A percentile compares a stretch with the other conserved stretches of the same genome.
Conservation (phyloP, 2,888 invertebrate species). For the Chrysolina oricalcia region DNA sequence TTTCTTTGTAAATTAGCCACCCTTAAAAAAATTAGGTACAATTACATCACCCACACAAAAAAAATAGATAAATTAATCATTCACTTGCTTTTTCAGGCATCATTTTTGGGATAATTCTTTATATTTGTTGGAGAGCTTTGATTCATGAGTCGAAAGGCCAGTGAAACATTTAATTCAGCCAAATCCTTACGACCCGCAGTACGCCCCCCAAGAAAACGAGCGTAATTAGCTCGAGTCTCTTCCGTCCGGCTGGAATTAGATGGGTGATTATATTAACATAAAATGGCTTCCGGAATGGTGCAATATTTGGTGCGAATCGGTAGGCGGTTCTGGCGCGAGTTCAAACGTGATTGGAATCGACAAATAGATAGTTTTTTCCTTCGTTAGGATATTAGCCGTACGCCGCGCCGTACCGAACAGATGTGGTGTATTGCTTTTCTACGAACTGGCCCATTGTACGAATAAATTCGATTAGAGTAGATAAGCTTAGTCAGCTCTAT, state of each 20-base stretch:
- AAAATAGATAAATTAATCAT: too few species aligned
- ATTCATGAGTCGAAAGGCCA: too few species aligned
- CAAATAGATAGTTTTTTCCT: conserved; percentile 26
- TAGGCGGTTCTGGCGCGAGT: conserved; percentile 42
- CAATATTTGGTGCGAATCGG: conserved; percentile 57
- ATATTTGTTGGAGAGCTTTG: too few species aligned
- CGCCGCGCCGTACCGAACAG: neutral
- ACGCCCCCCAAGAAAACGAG: conserved; percentile 43
- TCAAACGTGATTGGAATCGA: conserved; percentile 41
- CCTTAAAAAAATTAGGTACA: too few species aligned
- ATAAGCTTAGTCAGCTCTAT: neutral
- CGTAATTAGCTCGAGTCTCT: conserved; percentile 57
- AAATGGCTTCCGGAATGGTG: conserved; percentile 55
- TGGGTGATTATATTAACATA: conserved; percentile 62
- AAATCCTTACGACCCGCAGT: too few species aligned
- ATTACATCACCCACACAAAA: too few species aligned
- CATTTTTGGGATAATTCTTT: too few species aligned
- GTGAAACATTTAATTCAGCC: too few species aligned
- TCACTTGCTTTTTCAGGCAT: too few species aligned
- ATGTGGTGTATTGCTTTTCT: conserved; percentile 18
- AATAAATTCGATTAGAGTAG: neutral
- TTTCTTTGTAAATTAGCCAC: too few species aligned
- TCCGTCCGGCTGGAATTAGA: conserved; percentile 48
- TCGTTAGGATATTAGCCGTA: conserved; percentile 19
- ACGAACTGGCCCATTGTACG: neutral